Evolutionary conservation across 1,140 invertebrate genomes (phyloP).

Genomic region (Chionoecetes opilio): DNA sequence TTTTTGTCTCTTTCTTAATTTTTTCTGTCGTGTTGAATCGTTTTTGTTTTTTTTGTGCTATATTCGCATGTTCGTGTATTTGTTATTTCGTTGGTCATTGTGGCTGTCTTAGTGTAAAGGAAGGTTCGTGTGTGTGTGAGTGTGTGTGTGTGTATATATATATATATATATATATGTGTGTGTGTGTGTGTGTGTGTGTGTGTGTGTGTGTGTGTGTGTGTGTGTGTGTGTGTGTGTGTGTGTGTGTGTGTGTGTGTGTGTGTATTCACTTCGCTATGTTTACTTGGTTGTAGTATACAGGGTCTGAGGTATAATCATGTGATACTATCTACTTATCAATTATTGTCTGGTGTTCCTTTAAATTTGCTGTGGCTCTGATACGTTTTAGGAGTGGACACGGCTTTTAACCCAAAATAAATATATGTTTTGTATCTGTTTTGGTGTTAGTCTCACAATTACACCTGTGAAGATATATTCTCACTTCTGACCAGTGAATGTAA

Average conservation of each 20-base stretch:
- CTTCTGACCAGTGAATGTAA: too few relatives aligned
- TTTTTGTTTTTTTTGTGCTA: background rate
- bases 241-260: background rate
- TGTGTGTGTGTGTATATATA: conserved; percentile 47
- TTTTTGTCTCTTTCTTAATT: background rate
- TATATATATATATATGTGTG: conserved; percentile 33
- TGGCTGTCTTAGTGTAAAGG: background rate
- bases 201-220: conserved; percentile 35
- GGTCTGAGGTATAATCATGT: too few relatives aligned
- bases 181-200: conserved; percentile 44
- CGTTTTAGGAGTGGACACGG: too few relatives aligned
- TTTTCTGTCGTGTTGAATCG: too few relatives aligned
- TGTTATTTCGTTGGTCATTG: conserved; percentile 1
- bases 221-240: background rate
- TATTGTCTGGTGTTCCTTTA: too few relatives aligned
- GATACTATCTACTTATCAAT: too few relatives aligned
- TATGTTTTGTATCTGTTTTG: too few relatives aligned
- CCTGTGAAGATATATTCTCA: too few relatives aligned
- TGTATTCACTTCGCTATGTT: background rate
- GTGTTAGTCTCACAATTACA: too few relatives aligned
- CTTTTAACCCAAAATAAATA: too few relatives aligned
- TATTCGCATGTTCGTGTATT: background rate
- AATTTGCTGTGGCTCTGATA: too few relatives aligned
- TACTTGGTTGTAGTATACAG: too few relatives aligned
- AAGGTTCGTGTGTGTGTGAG: background rate